phyloP scores from a whole-genome alignment of 1,140 invertebrate species.

The Pararge aegeria region DNA sequence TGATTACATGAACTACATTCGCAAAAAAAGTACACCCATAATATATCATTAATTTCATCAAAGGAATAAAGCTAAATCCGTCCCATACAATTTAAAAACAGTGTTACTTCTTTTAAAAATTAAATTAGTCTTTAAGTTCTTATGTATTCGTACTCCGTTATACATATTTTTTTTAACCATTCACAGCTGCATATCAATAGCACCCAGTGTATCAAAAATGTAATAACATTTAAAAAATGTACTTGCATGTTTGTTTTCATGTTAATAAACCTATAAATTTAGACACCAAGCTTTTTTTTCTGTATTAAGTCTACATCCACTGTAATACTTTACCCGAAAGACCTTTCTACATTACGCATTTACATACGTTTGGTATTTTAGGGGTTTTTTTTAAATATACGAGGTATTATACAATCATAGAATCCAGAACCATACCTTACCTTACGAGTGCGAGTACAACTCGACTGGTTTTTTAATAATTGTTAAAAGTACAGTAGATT shows the following conservation, averaged over 20 bases:
- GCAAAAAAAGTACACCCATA: too few species aligned
- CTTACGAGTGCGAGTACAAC: too few species aligned
- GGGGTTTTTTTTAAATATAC: too few species aligned
- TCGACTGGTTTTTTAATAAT: too few species aligned
- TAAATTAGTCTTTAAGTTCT: constrained; percentile 45
- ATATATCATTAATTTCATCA: constrained; percentile 9
- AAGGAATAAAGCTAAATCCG: constrained; percentile 33
- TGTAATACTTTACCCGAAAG: too few species aligned
- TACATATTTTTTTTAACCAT: constrained; percentile 56
- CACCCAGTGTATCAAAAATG: constrained; percentile 52
- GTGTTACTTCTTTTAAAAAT: constrained; percentile 37
- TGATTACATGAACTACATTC: too few species aligned
- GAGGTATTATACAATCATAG: too few species aligned
- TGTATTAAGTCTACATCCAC: too few species aligned
- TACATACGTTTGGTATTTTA: too few species aligned
- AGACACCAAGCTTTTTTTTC: constrained; percentile 8
- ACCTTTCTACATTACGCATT: too few species aligned
- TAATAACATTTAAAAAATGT: constrained; percentile 69
- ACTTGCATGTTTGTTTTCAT: constrained; percentile 71
- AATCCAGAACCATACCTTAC: too few species aligned
- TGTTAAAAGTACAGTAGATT: too few species aligned
- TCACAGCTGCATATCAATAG: constrained; percentile 66
- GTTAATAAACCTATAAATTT: constrained; percentile 53
- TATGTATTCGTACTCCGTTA: constrained; percentile 22
- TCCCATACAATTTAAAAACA: constrained; percentile 40